Evolutionary conservation across 2,797 vertebrate species (phyloP).

Genomic region (Thripadectes ignobilis): DNA sequence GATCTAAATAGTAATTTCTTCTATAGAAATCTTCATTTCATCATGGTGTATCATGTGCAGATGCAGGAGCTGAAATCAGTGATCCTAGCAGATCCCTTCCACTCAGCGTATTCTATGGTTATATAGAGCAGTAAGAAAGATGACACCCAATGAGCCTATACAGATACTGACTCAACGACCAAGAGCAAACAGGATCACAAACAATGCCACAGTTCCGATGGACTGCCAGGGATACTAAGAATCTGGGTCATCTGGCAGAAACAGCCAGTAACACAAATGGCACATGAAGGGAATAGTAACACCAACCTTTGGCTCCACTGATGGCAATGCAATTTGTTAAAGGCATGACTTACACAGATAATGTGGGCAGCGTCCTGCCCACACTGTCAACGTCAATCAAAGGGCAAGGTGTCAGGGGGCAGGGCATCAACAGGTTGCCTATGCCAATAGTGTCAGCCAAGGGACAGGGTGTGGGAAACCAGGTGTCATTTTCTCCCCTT

Average conservation of each 20-base stretch:
- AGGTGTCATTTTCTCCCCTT: neutral
- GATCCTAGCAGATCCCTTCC: neutral
- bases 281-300: neutral
- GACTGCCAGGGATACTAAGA: neutral
- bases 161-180: neutral
- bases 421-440: neutral
- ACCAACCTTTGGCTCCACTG: neutral
- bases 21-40: neutral
- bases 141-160: accelerated
- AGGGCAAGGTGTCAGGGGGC: neutral
- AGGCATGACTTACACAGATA: neutral
- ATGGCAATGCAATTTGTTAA: neutral
- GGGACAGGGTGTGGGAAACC: neutral
- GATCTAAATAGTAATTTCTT: neutral
- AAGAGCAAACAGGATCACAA: neutral
- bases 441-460: accelerated
- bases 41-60: neutral
- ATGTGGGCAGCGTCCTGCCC: accelerated
- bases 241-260: neutral
- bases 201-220: accelerated
- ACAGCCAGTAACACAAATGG: accelerated
- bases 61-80: neutral
- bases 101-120: too few relatives aligned
- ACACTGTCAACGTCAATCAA: accelerated
- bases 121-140: neutral